A percentile compares a stretch with the other conserved stretches of the same genome.
phyloP scores from a whole-genome alignment of 2,888 invertebrate genomes.

The Noctua comes region DNA sequence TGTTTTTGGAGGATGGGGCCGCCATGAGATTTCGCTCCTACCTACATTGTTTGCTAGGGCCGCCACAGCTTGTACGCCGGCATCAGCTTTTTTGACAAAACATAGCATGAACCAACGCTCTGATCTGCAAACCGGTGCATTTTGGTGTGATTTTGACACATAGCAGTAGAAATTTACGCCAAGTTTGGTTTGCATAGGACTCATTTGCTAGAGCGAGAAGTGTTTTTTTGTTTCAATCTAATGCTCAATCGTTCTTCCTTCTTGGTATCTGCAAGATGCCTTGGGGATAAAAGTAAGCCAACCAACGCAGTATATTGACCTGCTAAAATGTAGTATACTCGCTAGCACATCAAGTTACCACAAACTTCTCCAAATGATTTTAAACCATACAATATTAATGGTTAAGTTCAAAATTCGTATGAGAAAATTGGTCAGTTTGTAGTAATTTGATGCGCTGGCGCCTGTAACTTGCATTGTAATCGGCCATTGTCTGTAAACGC shows the following conservation, averaged over 20 bases:
- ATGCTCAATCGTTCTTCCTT: background rate
- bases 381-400: too few relatives aligned
- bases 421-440: too few relatives aligned
- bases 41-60: too few relatives aligned
- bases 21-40: too few relatives aligned
- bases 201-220: too few relatives aligned
- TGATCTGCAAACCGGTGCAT: background rate
- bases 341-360: too few relatives aligned
- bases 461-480: background rate
- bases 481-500: constrained; percentile 12
- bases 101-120: background rate
- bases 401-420: too few relatives aligned
- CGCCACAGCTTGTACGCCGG: too few relatives aligned
- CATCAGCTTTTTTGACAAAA: background rate
- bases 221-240: background rate
- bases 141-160: background rate
- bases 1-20: too few relatives aligned
- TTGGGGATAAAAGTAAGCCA: background rate
- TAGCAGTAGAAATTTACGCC: background rate
- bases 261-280: background rate
- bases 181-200: background rate
- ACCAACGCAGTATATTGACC: background rate
- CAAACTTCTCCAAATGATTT: too few relatives aligned
- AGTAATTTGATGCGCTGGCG: too few relatives aligned
- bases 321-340: background rate